phyloP scores from a whole-genome alignment of 2,888 invertebrate species.

The Ornithoptera priamus region DNA sequence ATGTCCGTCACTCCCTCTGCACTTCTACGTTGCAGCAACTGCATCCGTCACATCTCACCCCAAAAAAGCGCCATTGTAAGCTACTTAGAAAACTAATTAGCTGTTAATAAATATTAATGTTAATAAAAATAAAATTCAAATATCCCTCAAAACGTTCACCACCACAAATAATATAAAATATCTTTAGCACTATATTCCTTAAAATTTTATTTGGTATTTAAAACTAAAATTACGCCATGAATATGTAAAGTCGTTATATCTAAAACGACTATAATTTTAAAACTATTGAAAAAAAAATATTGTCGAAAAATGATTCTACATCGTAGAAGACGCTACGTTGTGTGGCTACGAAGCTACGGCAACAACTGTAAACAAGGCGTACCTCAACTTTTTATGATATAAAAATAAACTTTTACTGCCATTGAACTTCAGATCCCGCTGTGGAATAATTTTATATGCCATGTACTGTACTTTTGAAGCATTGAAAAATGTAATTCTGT shows the following conservation, averaged over 20 bases:
- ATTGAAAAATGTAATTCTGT: too few relatives aligned
- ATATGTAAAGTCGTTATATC: neutral
- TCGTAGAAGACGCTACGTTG: neutral
- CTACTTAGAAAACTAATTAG: conserved; percentile 19
- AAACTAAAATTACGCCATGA: neutral
- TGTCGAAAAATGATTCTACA: neutral
- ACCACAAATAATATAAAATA: neutral
- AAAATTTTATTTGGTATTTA: neutral
- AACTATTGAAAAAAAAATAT: neutral
- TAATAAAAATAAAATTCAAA: neutral
- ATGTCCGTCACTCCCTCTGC: conserved; percentile 65
- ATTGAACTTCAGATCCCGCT: too few relatives aligned
- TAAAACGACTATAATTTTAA: neutral
- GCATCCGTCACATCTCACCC: conserved; percentile 46
- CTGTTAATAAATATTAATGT: neutral
- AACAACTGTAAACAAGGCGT: neutral
- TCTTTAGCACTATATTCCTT: neutral
- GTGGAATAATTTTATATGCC: too few relatives aligned
- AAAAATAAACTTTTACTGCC: too few relatives aligned
- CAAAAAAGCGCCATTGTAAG: conserved; percentile 10
- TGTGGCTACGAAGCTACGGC: neutral
- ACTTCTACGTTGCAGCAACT: conserved; percentile 59
- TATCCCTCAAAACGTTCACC: neutral
- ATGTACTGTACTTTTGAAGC: too few relatives aligned
- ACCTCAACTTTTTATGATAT: too few relatives aligned